Evolutionary conservation across 2,113 vertebrate genomes (phyloP), one percentile per base, ranked within the genome.

Genomic region (Lepus europaeus): DNA sequence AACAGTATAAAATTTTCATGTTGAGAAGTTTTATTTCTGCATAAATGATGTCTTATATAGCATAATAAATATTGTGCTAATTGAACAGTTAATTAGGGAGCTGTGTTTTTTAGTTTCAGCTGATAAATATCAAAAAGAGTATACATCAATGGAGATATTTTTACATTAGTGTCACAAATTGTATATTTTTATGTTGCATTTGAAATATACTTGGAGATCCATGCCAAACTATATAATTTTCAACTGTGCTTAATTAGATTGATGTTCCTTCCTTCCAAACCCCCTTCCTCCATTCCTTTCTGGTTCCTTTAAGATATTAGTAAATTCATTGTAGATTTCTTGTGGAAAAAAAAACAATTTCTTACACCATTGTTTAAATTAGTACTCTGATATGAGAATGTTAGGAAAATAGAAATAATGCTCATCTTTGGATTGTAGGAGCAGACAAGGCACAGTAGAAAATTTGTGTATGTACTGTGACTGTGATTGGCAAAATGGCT

Each of bases 1-100:
- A 94, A 29, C 85, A 95, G 81, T 77, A 87, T 63, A 90, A 87
- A 88, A 39, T 95, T 89, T 96, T 89, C 92, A 85, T 63, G 23
- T 72, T 80, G 45, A 59, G 19, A 59, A 16, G 2, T 20, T 61
- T 87, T 88, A 84, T 96, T 93, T 90, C 23, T 91, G 20, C 45
- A 66, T 66, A 77, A 95, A 92, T 63, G 11, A 3, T 90, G n/a
- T 72, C 59, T 92, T 93, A 63, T 1, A 45, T 39, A 78, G 27
- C 20, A 59, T 76, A 89, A 87, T 85, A 85, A 92, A 78, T 91
- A 77, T 17, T 39, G 3, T 76, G 23, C 56, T 95, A 1, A 64
- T 70, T 90, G 27, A 88, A 83, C 51, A 74, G 49, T 86, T 91
- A 22, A 72, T 66, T 87, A 76, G 31, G 74, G 27, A 85, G 29